These are phyloP conservation scores for Pissodes strobi DNA, from an alignment of 1,140 invertebrate genomes.

Conservation along the genomic window DNA sequence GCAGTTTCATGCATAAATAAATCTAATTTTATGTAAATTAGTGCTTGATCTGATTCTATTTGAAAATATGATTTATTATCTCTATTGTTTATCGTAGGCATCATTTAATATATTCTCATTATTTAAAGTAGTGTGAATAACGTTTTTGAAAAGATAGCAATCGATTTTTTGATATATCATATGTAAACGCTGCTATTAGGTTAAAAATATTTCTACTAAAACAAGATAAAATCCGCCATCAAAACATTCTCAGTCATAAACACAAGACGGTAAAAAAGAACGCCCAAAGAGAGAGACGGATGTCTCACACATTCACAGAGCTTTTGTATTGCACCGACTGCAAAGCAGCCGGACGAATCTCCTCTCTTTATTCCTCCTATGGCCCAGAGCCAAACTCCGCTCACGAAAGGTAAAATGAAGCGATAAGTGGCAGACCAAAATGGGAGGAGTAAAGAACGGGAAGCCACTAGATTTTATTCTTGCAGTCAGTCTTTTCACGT, in stretches of 20 bases:
- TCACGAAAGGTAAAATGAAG: slow-evolving; percentile 43
- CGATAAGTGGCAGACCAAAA: slow-evolving; percentile 48
- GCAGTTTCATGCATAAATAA: too few species aligned
- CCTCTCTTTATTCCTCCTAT: slow-evolving; percentile 43
- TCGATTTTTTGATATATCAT: too few species aligned
- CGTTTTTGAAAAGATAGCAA: too few species aligned
- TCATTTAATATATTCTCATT: too few species aligned
- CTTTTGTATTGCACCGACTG: slow-evolving; percentile 26
- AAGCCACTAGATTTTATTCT: slow-evolving; percentile 40
- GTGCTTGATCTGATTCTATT: too few species aligned
- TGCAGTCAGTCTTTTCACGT: slow-evolving; percentile 40
- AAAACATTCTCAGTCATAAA: slow-evolving; percentile 20
- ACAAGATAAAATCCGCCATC: slow-evolving; percentile 24
- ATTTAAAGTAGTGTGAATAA: too few species aligned
- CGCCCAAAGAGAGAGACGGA: slow-evolving; percentile 20
- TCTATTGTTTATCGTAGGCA: too few species aligned
- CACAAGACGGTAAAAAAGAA: slow-evolving; percentile 22
- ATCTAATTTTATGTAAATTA: too few species aligned
- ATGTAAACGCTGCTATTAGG: too few species aligned
- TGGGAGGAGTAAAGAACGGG: slow-evolving; percentile 50
- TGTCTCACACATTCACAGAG: slow-evolving; percentile 25
- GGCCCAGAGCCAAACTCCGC: slow-evolving; percentile 28
- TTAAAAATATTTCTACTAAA: slow-evolving; percentile 13
- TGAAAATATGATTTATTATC: too few species aligned
- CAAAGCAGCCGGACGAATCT: slow-evolving; percentile 36